phyloP scores from a whole-genome alignment of 2,113 vertebrate genomes.

The Scalopus aquaticus region DNA sequence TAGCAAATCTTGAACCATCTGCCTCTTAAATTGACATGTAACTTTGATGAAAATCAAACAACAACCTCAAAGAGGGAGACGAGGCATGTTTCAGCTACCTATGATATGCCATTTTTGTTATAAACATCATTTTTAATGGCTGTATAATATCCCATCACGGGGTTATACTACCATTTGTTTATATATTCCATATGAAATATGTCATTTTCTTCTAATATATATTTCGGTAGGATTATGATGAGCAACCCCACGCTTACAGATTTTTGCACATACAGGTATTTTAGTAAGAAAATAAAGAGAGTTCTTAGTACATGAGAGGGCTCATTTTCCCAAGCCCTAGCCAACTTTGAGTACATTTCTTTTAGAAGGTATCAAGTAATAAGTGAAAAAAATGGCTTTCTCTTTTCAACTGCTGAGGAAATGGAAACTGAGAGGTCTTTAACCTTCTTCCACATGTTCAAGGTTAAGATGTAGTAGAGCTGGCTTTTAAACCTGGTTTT shows the following conservation, averaged over 20 bases:
- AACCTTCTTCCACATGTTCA: not conserved
- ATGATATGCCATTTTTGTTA: not conserved
- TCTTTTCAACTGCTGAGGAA: not conserved
- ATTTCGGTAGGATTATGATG: not conserved
- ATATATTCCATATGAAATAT: not conserved
- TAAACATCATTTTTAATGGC: not conserved
- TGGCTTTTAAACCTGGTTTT: not conserved
- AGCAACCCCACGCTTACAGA: not conserved
- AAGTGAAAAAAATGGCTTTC: not conserved
- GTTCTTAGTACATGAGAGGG: not conserved
- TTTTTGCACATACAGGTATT: not conserved
- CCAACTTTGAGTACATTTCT: not conserved
- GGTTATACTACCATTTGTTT: not conserved
- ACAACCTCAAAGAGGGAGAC: not conserved
- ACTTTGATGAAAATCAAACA: constrained; percentile 29
- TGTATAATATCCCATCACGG: not conserved
- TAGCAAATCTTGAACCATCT: not conserved
- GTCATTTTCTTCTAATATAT: not conserved
- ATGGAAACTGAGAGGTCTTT: not conserved
- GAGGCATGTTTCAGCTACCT: not conserved
- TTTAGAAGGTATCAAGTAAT: not conserved
- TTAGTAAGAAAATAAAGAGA: not conserved
- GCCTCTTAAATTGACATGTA: not conserved
- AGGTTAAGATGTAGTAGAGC: not conserved
- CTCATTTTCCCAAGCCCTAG: not conserved